Conservation (phyloP, 2,888 invertebrate species). For the Drosophila putrida region DNA sequence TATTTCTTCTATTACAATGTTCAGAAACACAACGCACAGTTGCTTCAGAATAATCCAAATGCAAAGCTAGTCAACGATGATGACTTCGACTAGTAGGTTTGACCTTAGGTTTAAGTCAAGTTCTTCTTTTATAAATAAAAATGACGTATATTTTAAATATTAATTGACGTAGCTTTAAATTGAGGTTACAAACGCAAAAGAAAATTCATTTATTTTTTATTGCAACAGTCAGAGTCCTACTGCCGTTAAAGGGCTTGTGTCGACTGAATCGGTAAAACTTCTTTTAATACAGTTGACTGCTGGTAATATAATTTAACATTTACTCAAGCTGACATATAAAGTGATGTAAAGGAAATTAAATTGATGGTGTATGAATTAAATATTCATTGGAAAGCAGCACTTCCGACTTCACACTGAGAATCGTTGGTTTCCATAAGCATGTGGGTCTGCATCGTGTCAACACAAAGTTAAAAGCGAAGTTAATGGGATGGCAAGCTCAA, state of each 20-base stretch:
- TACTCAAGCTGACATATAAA: slow-evolving; percentile 55
- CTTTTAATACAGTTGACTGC: slow-evolving; percentile 15
- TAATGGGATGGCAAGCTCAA: not conserved
- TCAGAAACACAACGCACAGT: slow-evolving; percentile 82
- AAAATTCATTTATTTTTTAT: slow-evolving; percentile 42
- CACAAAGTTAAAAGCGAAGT: slow-evolving; percentile 1
- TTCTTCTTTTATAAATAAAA: slow-evolving; percentile 35
- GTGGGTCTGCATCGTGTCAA: not conserved
- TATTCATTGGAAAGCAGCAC: slow-evolving; percentile 18
- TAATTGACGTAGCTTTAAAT: not conserved
- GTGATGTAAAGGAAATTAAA: slow-evolving; percentile 50
- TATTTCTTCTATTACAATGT: slow-evolving; percentile 90
- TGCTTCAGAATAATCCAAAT: slow-evolving; percentile 60
- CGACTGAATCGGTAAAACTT: slow-evolving; percentile 13
- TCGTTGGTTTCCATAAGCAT: not conserved
- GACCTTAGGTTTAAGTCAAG: not conserved
- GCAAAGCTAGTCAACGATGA: slow-evolving; percentile 50
- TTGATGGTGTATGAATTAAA: slow-evolving; percentile 31
- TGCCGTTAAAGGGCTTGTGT: slow-evolving; percentile 11
- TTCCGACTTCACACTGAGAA: not conserved
- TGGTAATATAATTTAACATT: slow-evolving; percentile 53
- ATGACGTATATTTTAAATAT: slow-evolving; percentile 37
- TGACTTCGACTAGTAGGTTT: slow-evolving; percentile 58
- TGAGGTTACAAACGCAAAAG: slow-evolving; percentile 15
- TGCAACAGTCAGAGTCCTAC: slow-evolving; percentile 15